Conservation (phyloP, 2,888 invertebrate genomes). For the Leucania comma region DNA sequence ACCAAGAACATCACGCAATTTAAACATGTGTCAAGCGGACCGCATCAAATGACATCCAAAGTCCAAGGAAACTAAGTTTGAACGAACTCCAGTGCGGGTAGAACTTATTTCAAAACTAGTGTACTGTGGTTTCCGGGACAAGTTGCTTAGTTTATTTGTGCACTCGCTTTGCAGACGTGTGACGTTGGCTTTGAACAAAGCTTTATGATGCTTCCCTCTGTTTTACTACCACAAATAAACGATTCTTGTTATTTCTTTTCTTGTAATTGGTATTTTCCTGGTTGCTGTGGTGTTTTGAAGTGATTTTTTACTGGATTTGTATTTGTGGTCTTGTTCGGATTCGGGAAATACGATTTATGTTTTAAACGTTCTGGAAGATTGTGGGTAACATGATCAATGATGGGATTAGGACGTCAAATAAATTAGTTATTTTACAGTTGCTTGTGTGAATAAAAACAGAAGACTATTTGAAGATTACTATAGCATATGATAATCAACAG, state of each 20-base stretch:
- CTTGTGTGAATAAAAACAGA: too few species aligned
- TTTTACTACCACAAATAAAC: conserved; percentile 51
- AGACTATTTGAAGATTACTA: not conserved
- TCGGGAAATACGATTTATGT: not conserved
- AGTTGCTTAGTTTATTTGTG: conserved; percentile 68
- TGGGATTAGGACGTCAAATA: not conserved
- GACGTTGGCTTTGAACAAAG: conserved; percentile 62
- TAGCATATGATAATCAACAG: not conserved
- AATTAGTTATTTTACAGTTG: not conserved
- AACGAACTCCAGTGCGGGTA: conserved; percentile 54
- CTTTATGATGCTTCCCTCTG: conserved; percentile 48
- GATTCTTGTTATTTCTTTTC: conserved; percentile 33
- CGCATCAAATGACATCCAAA: conserved; percentile 59
- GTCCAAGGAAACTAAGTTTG: conserved; percentile 60
- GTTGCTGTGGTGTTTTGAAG: not conserved
- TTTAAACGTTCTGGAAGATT: not conserved
- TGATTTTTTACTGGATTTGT: not conserved
- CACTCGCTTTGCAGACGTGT: conserved; percentile 59
- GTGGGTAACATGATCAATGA: not conserved
- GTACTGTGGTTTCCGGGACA: conserved; percentile 61
- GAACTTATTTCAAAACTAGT: conserved; percentile 65
- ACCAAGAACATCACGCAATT: conserved; percentile 35
- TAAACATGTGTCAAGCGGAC: conserved; percentile 49
- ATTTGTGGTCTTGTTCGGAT: not conserved
- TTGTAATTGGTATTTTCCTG: conserved; percentile 44